Conservation (phyloP, 2,888 invertebrate species). For the Platerodrilus igneus region DNA sequence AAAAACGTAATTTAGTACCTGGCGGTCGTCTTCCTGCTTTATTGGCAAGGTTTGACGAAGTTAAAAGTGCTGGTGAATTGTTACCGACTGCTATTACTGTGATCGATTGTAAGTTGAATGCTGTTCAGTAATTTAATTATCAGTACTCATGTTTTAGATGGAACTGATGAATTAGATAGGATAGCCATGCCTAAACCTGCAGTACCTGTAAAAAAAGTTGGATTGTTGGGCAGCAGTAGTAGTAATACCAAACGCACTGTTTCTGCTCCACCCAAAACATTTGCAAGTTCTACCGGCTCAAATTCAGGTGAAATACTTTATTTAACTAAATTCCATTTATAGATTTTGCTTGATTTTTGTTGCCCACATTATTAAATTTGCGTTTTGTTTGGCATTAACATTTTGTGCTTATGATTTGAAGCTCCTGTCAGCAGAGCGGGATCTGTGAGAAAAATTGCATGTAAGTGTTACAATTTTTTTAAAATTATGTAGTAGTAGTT, state of each 20-base stretch:
- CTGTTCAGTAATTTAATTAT: not conserved
- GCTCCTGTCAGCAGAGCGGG: slow-evolving; percentile 40
- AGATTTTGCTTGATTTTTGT: slow-evolving; percentile 8
- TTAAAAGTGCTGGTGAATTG: slow-evolving; percentile 71
- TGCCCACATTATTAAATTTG: slow-evolving; percentile 10
- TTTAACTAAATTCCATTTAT: slow-evolving; percentile 12
- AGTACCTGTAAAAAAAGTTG: slow-evolving; percentile 46
- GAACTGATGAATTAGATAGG: slow-evolving; percentile 50
- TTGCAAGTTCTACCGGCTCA: slow-evolving; percentile 3
- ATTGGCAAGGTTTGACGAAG: slow-evolving; percentile 83
- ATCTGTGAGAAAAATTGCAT: slow-evolving; percentile 38
- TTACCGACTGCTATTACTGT: slow-evolving; percentile 62
- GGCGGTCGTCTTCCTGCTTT: slow-evolving; percentile 66
- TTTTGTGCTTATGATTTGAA: slow-evolving; percentile 36
- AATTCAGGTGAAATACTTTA: slow-evolving; percentile 38
- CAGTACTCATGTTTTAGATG: slow-evolving; percentile 13
- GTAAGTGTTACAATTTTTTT: slow-evolving; percentile 37
- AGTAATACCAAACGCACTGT: slow-evolving; percentile 50
- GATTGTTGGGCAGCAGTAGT: slow-evolving; percentile 38
- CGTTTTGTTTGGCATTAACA: slow-evolving; percentile 25
- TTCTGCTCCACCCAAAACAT: slow-evolving; percentile 15
- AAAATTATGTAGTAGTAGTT: slow-evolving; percentile 9
- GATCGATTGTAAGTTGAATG: slow-evolving; percentile 37
- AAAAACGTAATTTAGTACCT: slow-evolving; percentile 73
- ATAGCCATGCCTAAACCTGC: slow-evolving; percentile 43